Evolutionary conservation across 2,888 invertebrate species (phyloP).

Genomic region (Dinocampus coccinellae): DNA sequence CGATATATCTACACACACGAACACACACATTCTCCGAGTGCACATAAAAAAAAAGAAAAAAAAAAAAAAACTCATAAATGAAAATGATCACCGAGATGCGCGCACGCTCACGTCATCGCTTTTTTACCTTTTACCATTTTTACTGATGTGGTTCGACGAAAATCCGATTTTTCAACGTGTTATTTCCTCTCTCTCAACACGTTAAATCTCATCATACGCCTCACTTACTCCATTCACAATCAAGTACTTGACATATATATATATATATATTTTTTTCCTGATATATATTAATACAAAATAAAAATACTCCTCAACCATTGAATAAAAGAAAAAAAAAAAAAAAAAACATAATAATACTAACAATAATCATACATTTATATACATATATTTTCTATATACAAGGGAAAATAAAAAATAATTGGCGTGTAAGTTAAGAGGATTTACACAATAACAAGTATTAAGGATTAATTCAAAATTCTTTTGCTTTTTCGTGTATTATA

Average conservation of each 20-base stretch:
- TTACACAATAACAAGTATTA: background rate
- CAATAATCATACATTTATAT: too few species aligned
- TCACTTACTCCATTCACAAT: slow-evolving; percentile 25
- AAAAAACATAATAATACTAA: too few species aligned
- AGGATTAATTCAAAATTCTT: background rate
- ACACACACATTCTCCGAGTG: too few species aligned
- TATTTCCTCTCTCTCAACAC: slow-evolving; percentile 26
- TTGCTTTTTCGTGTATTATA: too few species aligned
- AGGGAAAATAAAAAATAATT: background rate
- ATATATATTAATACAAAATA: background rate
- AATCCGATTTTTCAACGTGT: slow-evolving; percentile 52
- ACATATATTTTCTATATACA: too few species aligned
- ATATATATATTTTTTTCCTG: background rate
- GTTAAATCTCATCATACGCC: slow-evolving; percentile 32
- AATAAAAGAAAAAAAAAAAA: too few species aligned
- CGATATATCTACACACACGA: slow-evolving; percentile 43
- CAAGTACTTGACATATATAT: slow-evolving; percentile 22
- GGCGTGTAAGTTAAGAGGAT: background rate
- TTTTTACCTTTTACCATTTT: background rate
- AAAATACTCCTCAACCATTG: too few species aligned
- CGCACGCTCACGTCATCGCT: slow-evolving; percentile 36
- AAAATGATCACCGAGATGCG: slow-evolving; percentile 49
- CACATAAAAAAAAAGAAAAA: too few species aligned
- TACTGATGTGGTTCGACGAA: slow-evolving; percentile 32
- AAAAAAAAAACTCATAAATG: slow-evolving; percentile 50